phyloP scores from a whole-genome alignment of 2,797 vertebrate genomes.

The Mormyrops attenuatus region DNA sequence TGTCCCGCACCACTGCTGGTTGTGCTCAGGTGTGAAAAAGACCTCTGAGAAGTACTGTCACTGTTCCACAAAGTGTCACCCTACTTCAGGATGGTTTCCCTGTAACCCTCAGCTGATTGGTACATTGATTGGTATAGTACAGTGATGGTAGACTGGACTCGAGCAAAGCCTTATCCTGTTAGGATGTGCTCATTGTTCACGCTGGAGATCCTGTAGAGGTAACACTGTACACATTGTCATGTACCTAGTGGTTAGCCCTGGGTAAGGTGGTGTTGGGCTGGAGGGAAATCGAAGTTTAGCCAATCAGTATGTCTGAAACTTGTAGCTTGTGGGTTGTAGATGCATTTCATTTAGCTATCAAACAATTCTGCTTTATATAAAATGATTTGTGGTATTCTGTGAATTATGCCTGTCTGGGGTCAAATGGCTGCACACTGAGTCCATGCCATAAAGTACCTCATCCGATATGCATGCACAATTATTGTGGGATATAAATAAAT shows the following conservation, averaged over 20 bases:
- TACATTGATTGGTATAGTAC: neutral
- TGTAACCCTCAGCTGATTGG: neutral
- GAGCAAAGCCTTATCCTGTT: neutral
- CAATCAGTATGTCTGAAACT: neutral
- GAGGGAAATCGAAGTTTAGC: neutral
- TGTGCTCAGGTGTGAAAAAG: constrained; percentile 20
- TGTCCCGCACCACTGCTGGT: neutral
- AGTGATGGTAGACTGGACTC: neutral
- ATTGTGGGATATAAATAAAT: neutral
- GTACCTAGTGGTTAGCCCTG: neutral
- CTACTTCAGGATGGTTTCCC: neutral
- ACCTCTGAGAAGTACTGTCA: neutral
- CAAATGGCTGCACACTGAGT: neutral
- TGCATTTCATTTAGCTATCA: neutral
- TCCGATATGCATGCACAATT: neutral
- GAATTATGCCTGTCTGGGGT: neutral
- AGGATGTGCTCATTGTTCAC: neutral
- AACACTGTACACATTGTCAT: neutral
- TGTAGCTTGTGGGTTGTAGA: neutral
- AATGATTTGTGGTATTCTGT: neutral
- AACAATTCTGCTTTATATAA: neutral
- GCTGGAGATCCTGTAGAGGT: neutral
- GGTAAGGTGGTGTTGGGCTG: neutral
- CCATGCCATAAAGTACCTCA: neutral
- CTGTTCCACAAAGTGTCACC: neutral